A percentile compares a stretch with the other conserved stretches of the same genome.
phyloP scores from a whole-genome alignment of 2,888 invertebrate genomes.

The Zygaena filipendulae region DNA sequence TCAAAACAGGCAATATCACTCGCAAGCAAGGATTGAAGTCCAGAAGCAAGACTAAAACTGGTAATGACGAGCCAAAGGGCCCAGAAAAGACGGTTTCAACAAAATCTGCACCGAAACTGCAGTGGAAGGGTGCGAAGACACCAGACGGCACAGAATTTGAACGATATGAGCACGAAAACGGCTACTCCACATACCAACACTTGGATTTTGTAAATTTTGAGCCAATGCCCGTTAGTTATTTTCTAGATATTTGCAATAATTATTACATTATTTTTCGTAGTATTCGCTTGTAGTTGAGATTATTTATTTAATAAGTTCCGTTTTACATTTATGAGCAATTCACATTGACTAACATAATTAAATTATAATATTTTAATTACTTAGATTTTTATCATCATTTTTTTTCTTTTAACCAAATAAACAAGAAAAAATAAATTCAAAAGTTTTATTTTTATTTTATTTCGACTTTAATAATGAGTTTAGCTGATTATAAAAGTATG shows the following conservation, averaged over 20 bases:
- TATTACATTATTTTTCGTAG: constrained; percentile 17
- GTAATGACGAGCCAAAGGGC: constrained; percentile 31
- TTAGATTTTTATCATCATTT: too few relatives aligned
- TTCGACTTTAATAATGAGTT: too few relatives aligned
- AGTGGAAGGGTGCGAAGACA: constrained; percentile 35
- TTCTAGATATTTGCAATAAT: constrained; percentile 19
- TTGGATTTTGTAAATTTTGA: constrained; percentile 51
- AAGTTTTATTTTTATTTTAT: too few relatives aligned
- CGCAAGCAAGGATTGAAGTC: constrained; percentile 37
- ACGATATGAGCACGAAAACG: constrained; percentile 20
- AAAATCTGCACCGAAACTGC: constrained; percentile 17
- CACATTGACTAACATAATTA: too few relatives aligned
- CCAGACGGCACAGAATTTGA: constrained; percentile 21
- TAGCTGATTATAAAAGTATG: too few relatives aligned
- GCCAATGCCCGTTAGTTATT: constrained; percentile 52
- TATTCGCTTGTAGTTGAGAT: too few relatives aligned
- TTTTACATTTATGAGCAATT: constrained; percentile 38
- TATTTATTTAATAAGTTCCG: too few relatives aligned
- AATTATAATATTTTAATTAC: too few relatives aligned
- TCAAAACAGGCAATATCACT: constrained; percentile 57
- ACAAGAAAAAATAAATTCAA: too few relatives aligned
- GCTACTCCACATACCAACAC: constrained; percentile 36
- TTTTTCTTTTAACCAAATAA: too few relatives aligned
- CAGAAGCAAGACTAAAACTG: constrained; percentile 28
- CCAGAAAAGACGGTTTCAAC: constrained; percentile 26